phyloP scores from a whole-genome alignment of 2,888 invertebrate species.

The Caenorhabditis doughertyi region DNA sequence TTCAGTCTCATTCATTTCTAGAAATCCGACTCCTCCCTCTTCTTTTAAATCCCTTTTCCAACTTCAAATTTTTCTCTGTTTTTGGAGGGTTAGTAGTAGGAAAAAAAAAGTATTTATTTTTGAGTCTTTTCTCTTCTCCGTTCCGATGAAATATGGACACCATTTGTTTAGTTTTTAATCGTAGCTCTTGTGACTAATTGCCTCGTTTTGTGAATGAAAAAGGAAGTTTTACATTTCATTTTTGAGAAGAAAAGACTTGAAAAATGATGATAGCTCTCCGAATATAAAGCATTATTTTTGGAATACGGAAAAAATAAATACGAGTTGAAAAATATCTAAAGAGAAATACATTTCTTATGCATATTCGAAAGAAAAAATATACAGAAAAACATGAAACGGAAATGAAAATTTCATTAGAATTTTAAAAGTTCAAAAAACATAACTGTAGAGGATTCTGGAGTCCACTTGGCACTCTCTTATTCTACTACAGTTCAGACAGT shows the following conservation, averaged over 20 bases:
- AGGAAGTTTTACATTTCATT: constrained; percentile 28
- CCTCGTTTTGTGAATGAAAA: neutral
- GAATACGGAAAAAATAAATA: constrained; percentile 23
- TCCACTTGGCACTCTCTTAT: too few species aligned
- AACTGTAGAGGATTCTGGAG: too few species aligned
- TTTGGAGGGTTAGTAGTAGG: too few species aligned
- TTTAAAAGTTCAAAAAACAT: too few species aligned
- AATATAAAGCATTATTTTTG: neutral
- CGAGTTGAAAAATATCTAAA: neutral
- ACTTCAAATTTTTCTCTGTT: too few species aligned
- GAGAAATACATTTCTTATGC: too few species aligned
- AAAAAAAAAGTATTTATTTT: constrained; percentile 17
- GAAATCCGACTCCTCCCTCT: too few species aligned
- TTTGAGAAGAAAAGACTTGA: constrained; percentile 13
- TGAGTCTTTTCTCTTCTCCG: neutral
- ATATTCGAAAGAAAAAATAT: neutral
- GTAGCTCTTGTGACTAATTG: constrained; percentile 22
- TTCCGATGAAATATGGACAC: constrained; percentile 22
- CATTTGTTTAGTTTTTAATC: constrained; percentile 40
- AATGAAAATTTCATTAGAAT: too few species aligned
- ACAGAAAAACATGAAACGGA: neutral
- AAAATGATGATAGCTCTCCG: constrained; percentile 14
- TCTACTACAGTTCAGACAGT: too few species aligned
- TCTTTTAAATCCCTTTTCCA: too few species aligned
- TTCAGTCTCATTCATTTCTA: too few species aligned